A percentile compares a stretch with the other conserved stretches of the same genome.
phyloP scores from a whole-genome alignment of 2,888 invertebrate genomes.

The Erpobdella octoculata region DNA sequence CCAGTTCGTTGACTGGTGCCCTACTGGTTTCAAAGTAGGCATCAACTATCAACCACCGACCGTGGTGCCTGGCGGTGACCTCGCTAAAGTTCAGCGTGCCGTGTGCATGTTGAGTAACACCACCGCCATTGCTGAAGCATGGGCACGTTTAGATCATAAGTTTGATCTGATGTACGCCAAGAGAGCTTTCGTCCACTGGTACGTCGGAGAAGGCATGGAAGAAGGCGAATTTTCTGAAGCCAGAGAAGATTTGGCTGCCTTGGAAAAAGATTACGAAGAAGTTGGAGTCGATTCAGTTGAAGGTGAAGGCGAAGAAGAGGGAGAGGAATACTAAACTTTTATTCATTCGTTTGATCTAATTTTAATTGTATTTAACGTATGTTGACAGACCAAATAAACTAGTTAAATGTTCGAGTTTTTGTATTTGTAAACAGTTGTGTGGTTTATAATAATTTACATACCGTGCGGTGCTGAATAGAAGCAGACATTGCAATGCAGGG shows the following conservation, averaged over 20 bases:
- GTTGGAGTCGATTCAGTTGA: constrained; percentile 43
- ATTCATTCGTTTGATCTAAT: too few species aligned
- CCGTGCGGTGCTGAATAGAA: too few species aligned
- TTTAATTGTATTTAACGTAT: too few species aligned
- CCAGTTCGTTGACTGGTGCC: constrained; percentile 39
- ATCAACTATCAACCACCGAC: constrained; percentile 77
- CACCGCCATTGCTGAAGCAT: constrained; percentile 80
- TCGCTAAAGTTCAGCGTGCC: constrained; percentile 66
- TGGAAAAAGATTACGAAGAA: constrained; percentile 46
- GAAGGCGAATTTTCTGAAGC: constrained; percentile 79
- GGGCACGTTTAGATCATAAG: constrained; percentile 70
- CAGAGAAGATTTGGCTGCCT: constrained; percentile 66
- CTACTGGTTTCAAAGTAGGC: constrained; percentile 55
- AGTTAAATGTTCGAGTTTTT: too few species aligned
- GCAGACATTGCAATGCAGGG: too few species aligned
- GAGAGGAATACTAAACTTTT: constrained; percentile 30
- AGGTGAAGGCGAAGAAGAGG: constrained; percentile 38
- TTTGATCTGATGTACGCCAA: constrained; percentile 74
- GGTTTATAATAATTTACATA: too few species aligned
- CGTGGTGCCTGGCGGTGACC: constrained; percentile 55
- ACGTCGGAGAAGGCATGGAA: constrained; percentile 68
- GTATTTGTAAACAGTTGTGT: too few species aligned
- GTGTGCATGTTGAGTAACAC: constrained; percentile 83
- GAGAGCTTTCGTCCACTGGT: constrained; percentile 82
- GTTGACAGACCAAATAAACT: too few species aligned